Conservation (phyloP, 92 coral and sea anemone genomes). For the Porites evermanni region DNA sequence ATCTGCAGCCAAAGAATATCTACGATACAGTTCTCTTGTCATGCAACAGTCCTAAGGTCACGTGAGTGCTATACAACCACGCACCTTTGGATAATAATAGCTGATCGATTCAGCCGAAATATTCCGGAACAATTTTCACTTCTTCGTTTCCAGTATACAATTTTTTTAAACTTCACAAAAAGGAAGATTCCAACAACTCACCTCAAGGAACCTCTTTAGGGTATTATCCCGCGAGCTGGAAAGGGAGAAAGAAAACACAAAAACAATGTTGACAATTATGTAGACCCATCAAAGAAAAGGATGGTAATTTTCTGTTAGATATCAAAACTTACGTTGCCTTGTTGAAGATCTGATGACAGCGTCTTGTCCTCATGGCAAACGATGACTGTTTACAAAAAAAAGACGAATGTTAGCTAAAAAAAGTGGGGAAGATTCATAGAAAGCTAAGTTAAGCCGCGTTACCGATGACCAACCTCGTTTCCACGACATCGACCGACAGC, state of each 20-base stretch:
- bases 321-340: conserved; percentile 78
- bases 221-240: conserved; percentile 22
- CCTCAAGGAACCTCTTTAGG: conserved; percentile 44
- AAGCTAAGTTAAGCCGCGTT: too few relatives aligned
- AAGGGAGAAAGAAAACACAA: not conserved
- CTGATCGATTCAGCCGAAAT: too few relatives aligned
- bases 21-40: too few relatives aligned
- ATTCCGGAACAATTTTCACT: too few relatives aligned
- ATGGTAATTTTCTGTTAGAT: not conserved
- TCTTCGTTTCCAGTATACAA: not conserved
- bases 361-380: conserved; percentile 82
- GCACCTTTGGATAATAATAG: too few relatives aligned
- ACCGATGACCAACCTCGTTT: too few relatives aligned
- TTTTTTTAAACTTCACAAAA: not conserved
- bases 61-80: too few relatives aligned
- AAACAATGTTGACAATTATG: not conserved
- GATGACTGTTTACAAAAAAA: conserved; percentile 69
- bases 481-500: not conserved
- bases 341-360: conserved; percentile 87
- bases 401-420: not conserved
- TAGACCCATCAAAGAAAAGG: too few relatives aligned
- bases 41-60: too few relatives aligned
- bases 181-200: not conserved
- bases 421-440: not conserved
- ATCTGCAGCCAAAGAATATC: too few relatives aligned